phyloP scores from a whole-genome alignment of 35 echinoderm and acorn worm genomes.

The Stichopus chloronotus region DNA sequence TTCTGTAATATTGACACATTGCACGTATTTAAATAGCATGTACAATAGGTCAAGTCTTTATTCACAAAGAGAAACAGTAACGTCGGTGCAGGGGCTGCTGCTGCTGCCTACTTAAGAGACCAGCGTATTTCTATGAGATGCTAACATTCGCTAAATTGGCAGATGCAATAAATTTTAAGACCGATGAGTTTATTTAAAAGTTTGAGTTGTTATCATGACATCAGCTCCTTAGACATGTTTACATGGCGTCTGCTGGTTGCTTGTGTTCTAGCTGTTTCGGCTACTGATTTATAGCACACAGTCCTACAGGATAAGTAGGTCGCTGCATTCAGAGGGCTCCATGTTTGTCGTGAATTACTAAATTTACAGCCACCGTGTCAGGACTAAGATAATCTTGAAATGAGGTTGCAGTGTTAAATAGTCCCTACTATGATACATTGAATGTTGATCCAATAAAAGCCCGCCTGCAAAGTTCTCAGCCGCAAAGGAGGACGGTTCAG shows the following conservation, averaged over 20 bases:
- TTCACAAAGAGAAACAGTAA: background rate
- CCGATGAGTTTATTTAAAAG: slow-evolving; percentile 44
- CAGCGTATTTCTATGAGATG: slow-evolving; percentile 3
- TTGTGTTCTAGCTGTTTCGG: background rate
- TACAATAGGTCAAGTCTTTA: slow-evolving; percentile 6
- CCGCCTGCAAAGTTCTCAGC: background rate
- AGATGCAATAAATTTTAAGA: slow-evolving; percentile 17
- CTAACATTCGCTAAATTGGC: slow-evolving; percentile 10
- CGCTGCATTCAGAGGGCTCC: background rate
- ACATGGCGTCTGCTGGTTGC: slow-evolving; percentile 35
- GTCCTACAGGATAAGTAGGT: background rate
- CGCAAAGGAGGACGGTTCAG: background rate
- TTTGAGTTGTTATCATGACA: slow-evolving; percentile 39
- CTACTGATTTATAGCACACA: background rate
- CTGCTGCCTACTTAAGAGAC: slow-evolving; percentile 1
- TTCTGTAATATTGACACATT: background rate
- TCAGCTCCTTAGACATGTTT: slow-evolving; percentile 29
- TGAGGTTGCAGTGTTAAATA: slow-evolving; percentile 4
- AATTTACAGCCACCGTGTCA: background rate
- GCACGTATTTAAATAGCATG: slow-evolving; percentile 24
- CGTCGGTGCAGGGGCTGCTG: background rate
- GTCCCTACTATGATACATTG: background rate
- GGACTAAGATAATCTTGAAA: slow-evolving; percentile 5
- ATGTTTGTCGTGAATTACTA: background rate
- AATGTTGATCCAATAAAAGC: background rate